phyloP scores from a whole-genome alignment of 2,888 invertebrate genomes.

The Chaetogeoica ovagalla region DNA sequence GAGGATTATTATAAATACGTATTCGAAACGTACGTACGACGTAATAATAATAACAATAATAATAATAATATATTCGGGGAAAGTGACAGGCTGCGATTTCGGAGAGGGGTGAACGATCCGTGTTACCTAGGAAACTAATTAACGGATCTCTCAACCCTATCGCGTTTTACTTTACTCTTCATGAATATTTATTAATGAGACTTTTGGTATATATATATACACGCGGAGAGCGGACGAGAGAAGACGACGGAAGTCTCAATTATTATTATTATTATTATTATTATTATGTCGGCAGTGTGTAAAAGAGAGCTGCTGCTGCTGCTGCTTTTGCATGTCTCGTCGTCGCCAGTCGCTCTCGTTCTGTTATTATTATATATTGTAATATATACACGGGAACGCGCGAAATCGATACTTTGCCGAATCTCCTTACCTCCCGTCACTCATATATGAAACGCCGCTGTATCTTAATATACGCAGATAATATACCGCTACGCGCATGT shows the following conservation, averaged over 20 bases:
- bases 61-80: constrained; percentile 3
- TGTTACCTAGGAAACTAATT: constrained; percentile 53
- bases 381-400: neutral
- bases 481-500: neutral
- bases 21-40: neutral
- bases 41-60: neutral
- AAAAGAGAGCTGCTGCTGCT: too few relatives aligned
- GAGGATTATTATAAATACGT: neutral
- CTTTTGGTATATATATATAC: neutral
- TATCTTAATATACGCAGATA: neutral
- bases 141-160: constrained; percentile 48
- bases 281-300: neutral
- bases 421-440: neutral
- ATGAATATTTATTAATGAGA: constrained; percentile 49
- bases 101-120: constrained; percentile 18
- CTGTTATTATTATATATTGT: too few relatives aligned
- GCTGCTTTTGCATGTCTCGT: too few relatives aligned
- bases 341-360: too few relatives aligned
- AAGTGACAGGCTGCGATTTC: neutral
- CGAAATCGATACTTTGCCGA: constrained; percentile 43
- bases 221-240: neutral
- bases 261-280: constrained; percentile 20
- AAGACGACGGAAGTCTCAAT: constrained; percentile 44
- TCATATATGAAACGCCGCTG: too few relatives aligned
- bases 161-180: constrained; percentile 40